Evolutionary conservation across 2,888 invertebrate genomes (phyloP).

Genomic region (Dyspetes luteomarginatus): DNA sequence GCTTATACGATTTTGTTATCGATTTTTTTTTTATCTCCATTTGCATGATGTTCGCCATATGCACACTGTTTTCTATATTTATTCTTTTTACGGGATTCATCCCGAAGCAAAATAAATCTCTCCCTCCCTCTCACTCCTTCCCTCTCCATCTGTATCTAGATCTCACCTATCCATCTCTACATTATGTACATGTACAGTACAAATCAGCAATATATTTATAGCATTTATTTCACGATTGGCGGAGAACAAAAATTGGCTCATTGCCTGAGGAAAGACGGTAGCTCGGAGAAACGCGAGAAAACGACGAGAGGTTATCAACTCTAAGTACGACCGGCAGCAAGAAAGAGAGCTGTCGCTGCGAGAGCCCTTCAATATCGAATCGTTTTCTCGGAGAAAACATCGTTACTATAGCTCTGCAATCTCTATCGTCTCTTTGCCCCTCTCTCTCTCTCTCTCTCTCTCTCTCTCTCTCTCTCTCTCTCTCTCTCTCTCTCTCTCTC

Average conservation of each 20-base stretch:
- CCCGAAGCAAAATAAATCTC: too few species aligned
- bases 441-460: neutral
- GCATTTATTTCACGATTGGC: neutral
- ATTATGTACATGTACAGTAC: neutral
- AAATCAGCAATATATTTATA: neutral
- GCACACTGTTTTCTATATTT: too few species aligned
- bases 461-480: neutral
- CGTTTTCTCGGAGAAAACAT: conserved; percentile 22
- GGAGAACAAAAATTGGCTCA: neutral
- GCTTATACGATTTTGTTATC: too few species aligned
- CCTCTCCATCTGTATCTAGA: neutral
- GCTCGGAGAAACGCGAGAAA: neutral
- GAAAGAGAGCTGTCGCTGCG: neutral
- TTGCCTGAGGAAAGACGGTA: neutral
- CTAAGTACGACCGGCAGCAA: neutral
- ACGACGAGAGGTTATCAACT: neutral
- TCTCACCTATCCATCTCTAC: neutral
- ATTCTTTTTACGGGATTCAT: too few species aligned
- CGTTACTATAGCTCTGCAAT: neutral
- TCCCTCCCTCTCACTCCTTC: too few species aligned
- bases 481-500: neutral
- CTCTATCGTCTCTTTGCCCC: neutral
- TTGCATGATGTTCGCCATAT: too few species aligned
- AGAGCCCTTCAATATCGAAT: conserved; percentile 30
- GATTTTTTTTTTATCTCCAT: too few species aligned